Percentiles rank a stretch among this genome's conserved stretches.
phyloP scores from a whole-genome alignment of 2,888 invertebrate species.

The Clanis bilineata region DNA sequence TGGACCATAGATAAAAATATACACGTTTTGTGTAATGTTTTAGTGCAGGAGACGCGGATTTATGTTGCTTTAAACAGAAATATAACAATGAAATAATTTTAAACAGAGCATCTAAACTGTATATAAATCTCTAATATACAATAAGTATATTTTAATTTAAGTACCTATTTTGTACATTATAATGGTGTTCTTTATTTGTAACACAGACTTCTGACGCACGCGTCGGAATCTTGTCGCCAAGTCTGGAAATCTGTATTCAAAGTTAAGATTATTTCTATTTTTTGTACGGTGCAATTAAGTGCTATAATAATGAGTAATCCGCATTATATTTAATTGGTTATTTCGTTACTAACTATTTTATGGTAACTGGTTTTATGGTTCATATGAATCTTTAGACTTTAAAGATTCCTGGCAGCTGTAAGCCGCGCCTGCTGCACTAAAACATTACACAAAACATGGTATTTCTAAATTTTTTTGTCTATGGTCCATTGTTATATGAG shows the following conservation, averaged over 20 bases:
- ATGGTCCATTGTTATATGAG: no score
- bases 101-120: background rate
- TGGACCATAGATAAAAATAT: no score
- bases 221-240: no score
- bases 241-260: no score
- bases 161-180: constrained; percentile 6
- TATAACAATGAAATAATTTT: no score
- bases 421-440: background rate
- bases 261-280: no score
- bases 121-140: background rate
- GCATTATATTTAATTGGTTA: background rate
- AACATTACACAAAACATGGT: no score
- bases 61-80: no score
- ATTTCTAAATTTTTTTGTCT: no score
- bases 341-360: background rate
- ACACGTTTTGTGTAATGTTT: no score
- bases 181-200: background rate
- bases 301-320: background rate
- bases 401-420: background rate
- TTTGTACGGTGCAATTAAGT: background rate
- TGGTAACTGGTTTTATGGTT: background rate
- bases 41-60: no score
- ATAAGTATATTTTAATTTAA: background rate
- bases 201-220: no score
- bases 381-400: background rate